Evolutionary conservation across 2,113 vertebrate genomes (phyloP), one percentile per base, ranked within the genome.

Genomic region (Bagarius yarrelli): DNA sequence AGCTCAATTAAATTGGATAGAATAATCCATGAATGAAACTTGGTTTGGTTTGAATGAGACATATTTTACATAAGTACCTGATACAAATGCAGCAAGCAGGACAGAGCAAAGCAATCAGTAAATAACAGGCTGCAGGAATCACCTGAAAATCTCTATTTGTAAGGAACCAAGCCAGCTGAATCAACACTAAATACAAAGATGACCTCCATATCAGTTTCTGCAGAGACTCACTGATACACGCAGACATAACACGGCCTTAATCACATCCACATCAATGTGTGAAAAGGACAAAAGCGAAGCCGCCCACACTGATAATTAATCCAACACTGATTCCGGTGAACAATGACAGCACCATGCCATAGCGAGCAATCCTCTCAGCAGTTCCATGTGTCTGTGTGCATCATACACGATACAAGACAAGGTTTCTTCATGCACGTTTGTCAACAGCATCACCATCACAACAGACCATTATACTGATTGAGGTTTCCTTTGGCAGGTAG

Each of bases 161-260:
- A 87, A 79, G 82, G 78, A 72, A 85, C 44, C 76, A 73, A 81
- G 86, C 88, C 79, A 89, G 87, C 89, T 91, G 89, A 90, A 88
- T 89, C 90, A 93, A 91, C 87, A 92, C 30, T 81, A 32, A 50
- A 77, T 63, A 86, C 69, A 84, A 89, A 86, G 83, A 82, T 81
- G 74, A 83, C 81, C 12, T 63, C 59, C 66, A 75, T 67, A 85
- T 88, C 87, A 84, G 63, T 55, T 76, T 85, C 86, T 74, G 81
- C 76, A 67, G 76, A 82, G 66, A 76, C 80, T 71, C 71, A 78
- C 67, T 53, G 50, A 73, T 55, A 23, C 50, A 73, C 18, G 55
- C 4, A 85, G n/a, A 55, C 61, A 52, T 55, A 32, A 87, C 52
- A 81, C 79, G 78, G 77, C 69, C 40, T 74, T 76, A 53, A 78